A percentile compares a stretch with the other conserved stretches of the same genome.
Evolutionary conservation across 1,140 invertebrate species (phyloP).

Genomic region (Leptinotarsa undecemlineata): DNA sequence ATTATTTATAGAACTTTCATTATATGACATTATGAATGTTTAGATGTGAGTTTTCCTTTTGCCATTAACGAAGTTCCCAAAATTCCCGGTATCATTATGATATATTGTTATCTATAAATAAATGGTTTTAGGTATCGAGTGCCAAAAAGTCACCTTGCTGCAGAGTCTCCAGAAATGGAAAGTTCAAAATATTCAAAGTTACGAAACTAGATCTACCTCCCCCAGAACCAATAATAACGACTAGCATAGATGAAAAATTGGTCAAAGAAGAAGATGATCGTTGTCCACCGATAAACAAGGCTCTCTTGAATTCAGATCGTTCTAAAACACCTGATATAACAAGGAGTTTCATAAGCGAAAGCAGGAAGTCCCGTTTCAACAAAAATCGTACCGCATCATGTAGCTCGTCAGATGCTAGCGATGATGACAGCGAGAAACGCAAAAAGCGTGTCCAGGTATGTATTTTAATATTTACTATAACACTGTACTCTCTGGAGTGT

Average conservation of each 20-base stretch:
- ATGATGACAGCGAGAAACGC: slow-evolving; percentile 83
- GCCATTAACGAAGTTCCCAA: no score
- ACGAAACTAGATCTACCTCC: slow-evolving; percentile 54
- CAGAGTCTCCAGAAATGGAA: slow-evolving; percentile 7
- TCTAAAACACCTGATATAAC: not conserved
- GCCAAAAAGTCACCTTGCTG: slow-evolving; percentile 12
- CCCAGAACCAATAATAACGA: slow-evolving; percentile 61
- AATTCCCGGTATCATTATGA: no score
- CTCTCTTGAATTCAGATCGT: slow-evolving; percentile 26
- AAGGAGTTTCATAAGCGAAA: not conserved
- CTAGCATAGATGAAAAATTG: slow-evolving; percentile 45
- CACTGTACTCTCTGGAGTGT: no score
- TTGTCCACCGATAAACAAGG: not conserved
- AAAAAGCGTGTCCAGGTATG: slow-evolving; percentile 79
- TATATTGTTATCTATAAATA: no score
- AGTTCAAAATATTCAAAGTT: not conserved
- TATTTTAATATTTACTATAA: slow-evolving; percentile 37
- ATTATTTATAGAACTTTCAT: no score
- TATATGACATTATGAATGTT: no score
- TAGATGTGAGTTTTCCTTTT: no score
- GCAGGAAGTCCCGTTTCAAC: slow-evolving; percentile 69
- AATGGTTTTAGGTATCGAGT: slow-evolving; percentile 8
- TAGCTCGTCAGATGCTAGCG: slow-evolving; percentile 87
- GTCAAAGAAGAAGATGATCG: not conserved
- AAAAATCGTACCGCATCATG: slow-evolving; percentile 83